A percentile compares a stretch with the other conserved stretches of the same genome.
Evolutionary conservation across 2,797 vertebrate species (phyloP).

Genomic region (Sebastolobus alascanus): DNA sequence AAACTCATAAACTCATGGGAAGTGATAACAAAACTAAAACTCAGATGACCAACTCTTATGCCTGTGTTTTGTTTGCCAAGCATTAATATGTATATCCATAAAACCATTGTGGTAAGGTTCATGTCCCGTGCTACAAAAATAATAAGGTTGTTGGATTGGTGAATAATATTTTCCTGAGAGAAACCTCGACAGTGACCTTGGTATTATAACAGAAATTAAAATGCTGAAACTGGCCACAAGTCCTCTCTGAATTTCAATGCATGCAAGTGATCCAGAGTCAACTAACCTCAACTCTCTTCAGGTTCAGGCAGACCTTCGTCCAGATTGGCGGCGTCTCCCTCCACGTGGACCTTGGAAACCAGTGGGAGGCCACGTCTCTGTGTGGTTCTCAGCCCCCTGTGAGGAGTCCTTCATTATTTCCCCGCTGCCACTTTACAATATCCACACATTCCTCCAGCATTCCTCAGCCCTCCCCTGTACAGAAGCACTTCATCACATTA

Average conservation of each 20-base stretch:
- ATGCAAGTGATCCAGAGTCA: conserved; percentile 22
- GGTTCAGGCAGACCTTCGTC: conserved; percentile 38
- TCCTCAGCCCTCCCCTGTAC: conserved; percentile 64
- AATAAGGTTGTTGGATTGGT: neutral
- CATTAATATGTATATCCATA: neutral
- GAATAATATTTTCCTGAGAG: conserved; percentile 23
- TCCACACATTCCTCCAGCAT: conserved; percentile 76
- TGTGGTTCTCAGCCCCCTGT: conserved; percentile 80
- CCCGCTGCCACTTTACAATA: conserved; percentile 71
- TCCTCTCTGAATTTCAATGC: conserved; percentile 10
- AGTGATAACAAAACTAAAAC: conserved; percentile 21
- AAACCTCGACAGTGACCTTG: conserved; percentile 32
- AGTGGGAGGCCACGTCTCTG: conserved; percentile 60
- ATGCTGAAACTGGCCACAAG: conserved; percentile 6
- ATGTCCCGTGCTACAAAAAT: conserved; percentile 10
- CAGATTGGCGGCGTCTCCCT: conserved; percentile 56
- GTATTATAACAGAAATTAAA: conserved; percentile 30
- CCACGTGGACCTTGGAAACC: conserved; percentile 44
- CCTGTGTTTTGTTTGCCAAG: conserved; percentile 25
- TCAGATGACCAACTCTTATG: conserved; percentile 1
- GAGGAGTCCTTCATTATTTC: conserved; percentile 80
- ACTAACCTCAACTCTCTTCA: conserved; percentile 33
- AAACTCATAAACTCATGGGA: conserved; percentile 61
- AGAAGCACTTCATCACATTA: conserved; percentile 64
- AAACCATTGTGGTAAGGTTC: neutral